Evolutionary conservation across 2,113 vertebrate genomes (phyloP).

Genomic region (Anolis sagrei): DNA sequence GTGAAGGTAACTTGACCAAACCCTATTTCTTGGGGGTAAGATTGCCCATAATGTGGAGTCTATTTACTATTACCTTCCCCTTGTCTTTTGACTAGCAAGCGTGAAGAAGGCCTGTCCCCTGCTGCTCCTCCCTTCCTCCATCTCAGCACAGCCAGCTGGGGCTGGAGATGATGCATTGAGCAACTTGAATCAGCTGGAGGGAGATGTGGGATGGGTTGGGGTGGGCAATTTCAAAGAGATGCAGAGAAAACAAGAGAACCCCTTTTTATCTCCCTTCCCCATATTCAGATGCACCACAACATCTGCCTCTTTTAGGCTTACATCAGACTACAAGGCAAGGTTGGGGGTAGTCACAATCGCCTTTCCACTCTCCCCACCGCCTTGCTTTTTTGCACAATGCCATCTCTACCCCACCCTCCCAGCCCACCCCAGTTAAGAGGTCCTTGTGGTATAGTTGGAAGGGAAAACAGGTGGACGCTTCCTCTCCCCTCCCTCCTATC

Average conservation of each 20-base stretch:
- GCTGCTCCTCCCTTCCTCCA: neutral
- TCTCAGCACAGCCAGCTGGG: neutral
- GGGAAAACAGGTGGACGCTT: slow-evolving; percentile 20
- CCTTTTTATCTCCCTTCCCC: neutral
- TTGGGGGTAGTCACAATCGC: neutral
- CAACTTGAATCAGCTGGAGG: neutral
- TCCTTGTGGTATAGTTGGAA: neutral
- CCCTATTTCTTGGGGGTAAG: neutral
- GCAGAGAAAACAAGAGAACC: neutral
- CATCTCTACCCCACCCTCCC: neutral
- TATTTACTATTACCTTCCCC: too few relatives aligned
- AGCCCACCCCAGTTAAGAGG: neutral
- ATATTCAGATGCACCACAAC: too few relatives aligned
- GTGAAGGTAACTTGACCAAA: neutral
- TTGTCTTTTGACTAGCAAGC: neutral
- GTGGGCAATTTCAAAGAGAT: neutral
- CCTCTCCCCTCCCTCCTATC: slow-evolving; percentile 10
- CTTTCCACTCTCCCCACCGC: neutral
- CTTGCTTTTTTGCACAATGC: neutral
- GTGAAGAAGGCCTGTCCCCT: neutral
- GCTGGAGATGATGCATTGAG: neutral
- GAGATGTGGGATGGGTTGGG: neutral
- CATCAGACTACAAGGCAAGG: neutral
- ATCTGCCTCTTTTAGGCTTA: neutral
- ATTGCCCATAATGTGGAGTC: neutral